These are phyloP conservation scores for Synanceia verrucosa DNA, from an alignment of 2,797 vertebrate genomes.

Conservation along the genomic window DNA sequence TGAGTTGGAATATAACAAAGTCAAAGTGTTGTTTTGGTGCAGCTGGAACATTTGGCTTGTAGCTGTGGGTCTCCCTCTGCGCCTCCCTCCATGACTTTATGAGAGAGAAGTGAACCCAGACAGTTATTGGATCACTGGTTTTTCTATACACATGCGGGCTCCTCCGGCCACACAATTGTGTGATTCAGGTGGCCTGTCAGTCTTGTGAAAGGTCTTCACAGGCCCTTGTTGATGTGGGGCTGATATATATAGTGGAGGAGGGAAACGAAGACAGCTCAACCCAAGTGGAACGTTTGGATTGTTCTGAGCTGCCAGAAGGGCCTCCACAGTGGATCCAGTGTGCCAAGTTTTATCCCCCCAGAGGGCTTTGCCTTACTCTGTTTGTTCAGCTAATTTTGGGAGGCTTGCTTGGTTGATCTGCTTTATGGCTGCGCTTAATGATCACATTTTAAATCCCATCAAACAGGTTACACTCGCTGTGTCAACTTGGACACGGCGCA, in stretches of 20 bases:
- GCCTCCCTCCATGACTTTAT: conserved; percentile 73
- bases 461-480: conserved; percentile 41
- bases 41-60: conserved; percentile 51
- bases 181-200: conserved; percentile 79
- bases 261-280: conserved; percentile 75
- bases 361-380: conserved; percentile 72
- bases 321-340: conserved; percentile 70
- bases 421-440: conserved; percentile 63
- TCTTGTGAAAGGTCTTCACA: conserved; percentile 74
- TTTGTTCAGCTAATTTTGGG: conserved; percentile 79
- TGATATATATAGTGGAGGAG: conserved; percentile 73
- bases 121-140: conserved; percentile 78
- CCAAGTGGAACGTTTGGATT: conserved; percentile 77
- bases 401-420: conserved; percentile 64
- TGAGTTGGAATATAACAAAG: conserved; percentile 40
- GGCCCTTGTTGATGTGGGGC: conserved; percentile 69
- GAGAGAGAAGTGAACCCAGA: conserved; percentile 79
- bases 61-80: conserved; percentile 54
- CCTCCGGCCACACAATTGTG: conserved; percentile 74
- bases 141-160: conserved; percentile 77
- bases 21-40: conserved; percentile 57
- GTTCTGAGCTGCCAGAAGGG: conserved; percentile 69
- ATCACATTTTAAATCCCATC: conserved; percentile 57
- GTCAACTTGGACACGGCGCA: conserved; percentile 15
- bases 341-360: conserved; percentile 66